phyloP scores from a whole-genome alignment of 2,113 vertebrate species.

The Pelodiscus sinensis region DNA sequence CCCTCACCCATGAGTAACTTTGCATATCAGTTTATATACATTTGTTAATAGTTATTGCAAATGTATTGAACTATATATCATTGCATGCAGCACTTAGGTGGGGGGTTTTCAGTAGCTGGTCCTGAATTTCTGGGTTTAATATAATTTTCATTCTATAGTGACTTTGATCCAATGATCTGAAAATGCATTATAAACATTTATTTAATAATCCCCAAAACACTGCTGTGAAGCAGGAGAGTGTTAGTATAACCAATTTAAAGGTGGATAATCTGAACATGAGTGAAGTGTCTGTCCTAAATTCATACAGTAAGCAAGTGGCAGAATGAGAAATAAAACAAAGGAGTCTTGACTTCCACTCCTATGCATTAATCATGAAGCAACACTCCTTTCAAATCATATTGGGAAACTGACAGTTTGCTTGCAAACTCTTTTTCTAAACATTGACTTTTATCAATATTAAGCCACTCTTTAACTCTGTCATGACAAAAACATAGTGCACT shows the following conservation, averaged over 20 bases:
- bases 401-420: neutral
- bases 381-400: neutral
- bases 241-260: neutral
- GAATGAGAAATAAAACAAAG: neutral
- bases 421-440: neutral
- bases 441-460: neutral
- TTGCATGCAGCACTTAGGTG: neutral
- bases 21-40: neutral
- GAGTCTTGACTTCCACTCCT: neutral
- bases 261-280: neutral
- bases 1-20: neutral
- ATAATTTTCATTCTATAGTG: neutral
- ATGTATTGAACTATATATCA: neutral
- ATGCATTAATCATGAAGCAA: neutral
- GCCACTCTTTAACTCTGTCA: neutral
- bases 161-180: neutral
- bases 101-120: neutral
- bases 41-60: neutral
- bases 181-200: constrained; percentile 14
- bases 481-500: neutral
- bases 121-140: neutral
- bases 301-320: neutral
- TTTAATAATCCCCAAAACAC: neutral
- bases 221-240: neutral
- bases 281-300: neutral